Conservation (phyloP, 2,113 vertebrate species). For the Nerophis lumbriciformis region DNA sequence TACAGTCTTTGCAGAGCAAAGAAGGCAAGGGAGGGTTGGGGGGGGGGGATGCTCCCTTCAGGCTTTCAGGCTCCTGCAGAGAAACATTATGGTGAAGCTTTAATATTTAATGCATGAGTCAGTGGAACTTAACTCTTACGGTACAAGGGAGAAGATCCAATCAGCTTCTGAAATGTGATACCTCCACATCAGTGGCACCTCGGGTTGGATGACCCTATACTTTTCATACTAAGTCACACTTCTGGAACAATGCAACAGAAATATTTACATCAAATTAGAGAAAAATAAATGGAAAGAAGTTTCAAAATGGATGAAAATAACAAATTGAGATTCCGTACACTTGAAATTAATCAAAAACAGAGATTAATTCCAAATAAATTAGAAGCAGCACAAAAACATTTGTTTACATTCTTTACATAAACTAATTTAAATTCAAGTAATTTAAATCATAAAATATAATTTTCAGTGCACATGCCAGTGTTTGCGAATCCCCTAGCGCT, state of each 20-base stretch:
- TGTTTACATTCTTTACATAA: too few relatives aligned
- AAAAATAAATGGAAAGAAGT: too few relatives aligned
- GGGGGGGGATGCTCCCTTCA: background rate
- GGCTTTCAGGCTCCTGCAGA: background rate
- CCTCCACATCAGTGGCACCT: background rate
- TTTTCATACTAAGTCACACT: background rate
- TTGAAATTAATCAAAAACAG: too few relatives aligned
- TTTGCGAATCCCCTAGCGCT: too few relatives aligned
- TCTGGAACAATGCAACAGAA: background rate
- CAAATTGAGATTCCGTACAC: too few relatives aligned
- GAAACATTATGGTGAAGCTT: background rate
- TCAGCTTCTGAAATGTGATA: conserved; percentile 27
- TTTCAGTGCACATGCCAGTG: too few relatives aligned
- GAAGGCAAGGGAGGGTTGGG: background rate
- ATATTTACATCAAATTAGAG: too few relatives aligned
- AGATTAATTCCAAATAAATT: too few relatives aligned
- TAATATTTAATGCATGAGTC: conserved; percentile 92
- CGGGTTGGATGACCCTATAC: background rate
- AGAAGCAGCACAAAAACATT: too few relatives aligned
- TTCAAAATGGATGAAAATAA: too few relatives aligned
- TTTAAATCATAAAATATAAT: too few relatives aligned
- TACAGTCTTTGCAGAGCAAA: conserved; percentile 20
- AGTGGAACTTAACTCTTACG: conserved; percentile 74
- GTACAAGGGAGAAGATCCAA: conserved; percentile 38
- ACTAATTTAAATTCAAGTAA: too few relatives aligned